Evolutionary conservation across 2,113 vertebrate genomes (phyloP).

Genomic region (Australoheros scitulus): DNA sequence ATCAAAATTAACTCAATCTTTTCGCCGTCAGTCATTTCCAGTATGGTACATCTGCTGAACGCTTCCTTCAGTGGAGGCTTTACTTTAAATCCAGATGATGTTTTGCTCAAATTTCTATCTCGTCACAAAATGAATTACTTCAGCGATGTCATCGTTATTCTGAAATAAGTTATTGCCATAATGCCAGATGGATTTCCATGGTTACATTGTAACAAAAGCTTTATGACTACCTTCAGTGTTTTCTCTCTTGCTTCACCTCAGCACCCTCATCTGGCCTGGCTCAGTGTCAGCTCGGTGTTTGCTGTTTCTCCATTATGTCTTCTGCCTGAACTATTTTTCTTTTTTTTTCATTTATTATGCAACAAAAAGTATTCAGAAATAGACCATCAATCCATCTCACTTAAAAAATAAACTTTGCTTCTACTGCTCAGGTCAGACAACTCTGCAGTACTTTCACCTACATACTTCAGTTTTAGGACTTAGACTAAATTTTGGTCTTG

Average conservation of each 20-base stretch:
- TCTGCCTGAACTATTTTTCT: neutral
- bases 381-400: conserved; percentile 7
- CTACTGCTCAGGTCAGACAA: neutral
- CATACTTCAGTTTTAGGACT: neutral
- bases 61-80: neutral
- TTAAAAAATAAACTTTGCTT: neutral
- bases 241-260: conserved; percentile 47
- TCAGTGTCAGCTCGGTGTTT: conserved; percentile 13
- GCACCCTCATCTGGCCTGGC: conserved; percentile 58
- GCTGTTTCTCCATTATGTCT: neutral
- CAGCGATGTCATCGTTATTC: neutral
- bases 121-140: neutral
- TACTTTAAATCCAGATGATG: neutral
- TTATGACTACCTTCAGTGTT: neutral
- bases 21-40: conserved; percentile 17
- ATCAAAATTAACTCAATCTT: conserved; percentile 1
- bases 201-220: neutral
- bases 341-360: neutral
- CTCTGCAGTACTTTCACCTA: neutral
- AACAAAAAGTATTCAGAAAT: neutral
- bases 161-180: neutral
- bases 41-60: neutral
- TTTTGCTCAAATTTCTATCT: neutral
- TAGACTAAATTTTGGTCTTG: neutral
- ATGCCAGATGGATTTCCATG: neutral